Percentiles rank a stretch among this genome's conserved stretches.
phyloP scores from a whole-genome alignment of 2,797 vertebrate species.

The Propithecus deckenii region DNA sequence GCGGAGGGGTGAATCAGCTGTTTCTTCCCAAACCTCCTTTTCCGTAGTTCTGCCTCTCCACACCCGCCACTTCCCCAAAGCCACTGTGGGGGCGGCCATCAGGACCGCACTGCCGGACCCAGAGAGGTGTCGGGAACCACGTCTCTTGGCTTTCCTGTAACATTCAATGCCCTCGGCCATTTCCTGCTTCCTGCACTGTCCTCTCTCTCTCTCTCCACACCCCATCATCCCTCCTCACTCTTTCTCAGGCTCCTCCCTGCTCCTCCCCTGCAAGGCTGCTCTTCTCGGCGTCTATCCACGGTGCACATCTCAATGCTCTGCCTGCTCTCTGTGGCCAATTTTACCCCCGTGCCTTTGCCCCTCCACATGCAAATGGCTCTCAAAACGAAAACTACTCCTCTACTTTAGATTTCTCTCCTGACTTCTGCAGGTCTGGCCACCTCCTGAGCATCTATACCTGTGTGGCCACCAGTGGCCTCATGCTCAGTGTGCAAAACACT shows the following conservation, averaged over 20 bases:
- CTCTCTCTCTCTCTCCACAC: rapidly evolving
- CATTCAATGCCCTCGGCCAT: neutral
- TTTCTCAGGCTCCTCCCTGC: neutral
- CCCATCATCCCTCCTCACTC: rapidly evolving
- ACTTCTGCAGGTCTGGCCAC: neutral
- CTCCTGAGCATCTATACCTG: neutral
- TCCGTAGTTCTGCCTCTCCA: neutral
- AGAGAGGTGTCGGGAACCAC: rapidly evolving
- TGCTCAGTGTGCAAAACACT: neutral
- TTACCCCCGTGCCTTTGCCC: rapidly evolving
- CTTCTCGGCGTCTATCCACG: rapidly evolving
- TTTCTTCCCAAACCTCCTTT: neutral
- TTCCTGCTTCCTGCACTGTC: neutral
- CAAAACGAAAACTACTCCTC: neutral
- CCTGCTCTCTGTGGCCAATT: neutral
- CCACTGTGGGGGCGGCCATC: neutral
- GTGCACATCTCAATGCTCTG: neutral
- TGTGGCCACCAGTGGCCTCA: neutral
- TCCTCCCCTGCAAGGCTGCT: neutral
- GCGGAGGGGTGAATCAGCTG: neutral
- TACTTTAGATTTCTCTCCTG: neutral
- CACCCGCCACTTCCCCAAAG: neutral
- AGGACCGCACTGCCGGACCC: neutral
- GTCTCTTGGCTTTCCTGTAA: neutral
- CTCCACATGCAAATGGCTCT: neutral